Conservation (phyloP, 1,140 invertebrate species). For the Wasmannia auropunctata region DNA sequence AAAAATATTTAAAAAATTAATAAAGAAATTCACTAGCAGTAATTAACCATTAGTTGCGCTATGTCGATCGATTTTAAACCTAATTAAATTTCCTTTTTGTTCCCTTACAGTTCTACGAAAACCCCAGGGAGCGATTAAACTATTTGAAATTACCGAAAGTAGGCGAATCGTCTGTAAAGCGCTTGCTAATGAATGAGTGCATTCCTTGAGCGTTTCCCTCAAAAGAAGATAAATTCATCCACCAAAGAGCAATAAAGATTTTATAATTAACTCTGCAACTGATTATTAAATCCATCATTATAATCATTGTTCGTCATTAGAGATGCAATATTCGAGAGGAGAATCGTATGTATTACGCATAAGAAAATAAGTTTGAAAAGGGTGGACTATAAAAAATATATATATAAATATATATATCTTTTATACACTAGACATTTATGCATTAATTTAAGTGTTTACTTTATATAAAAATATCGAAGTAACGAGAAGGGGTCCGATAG, state of each 20-base stretch:
- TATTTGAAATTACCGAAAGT: conserved; percentile 22
- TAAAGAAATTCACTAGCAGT: not conserved
- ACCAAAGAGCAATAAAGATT: not conserved
- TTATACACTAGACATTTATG: conserved; percentile 2
- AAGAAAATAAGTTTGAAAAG: not conserved
- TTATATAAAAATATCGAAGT: conserved; percentile 20
- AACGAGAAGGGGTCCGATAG: not conserved
- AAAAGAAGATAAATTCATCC: not conserved
- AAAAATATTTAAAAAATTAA: not conserved
- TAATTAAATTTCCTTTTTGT: conserved; percentile 5
- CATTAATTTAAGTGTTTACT: conserved; percentile 12
- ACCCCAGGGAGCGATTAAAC: conserved; percentile 12
- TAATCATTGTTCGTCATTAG: not conserved
- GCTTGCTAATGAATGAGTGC: not conserved
- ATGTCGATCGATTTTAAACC: not conserved
- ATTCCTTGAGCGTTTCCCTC: not conserved
- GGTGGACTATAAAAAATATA: not conserved
- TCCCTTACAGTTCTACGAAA: not conserved
- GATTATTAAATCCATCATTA: not conserved
- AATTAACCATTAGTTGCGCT: not conserved
- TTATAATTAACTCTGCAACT: not conserved
- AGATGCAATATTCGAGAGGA: not conserved
- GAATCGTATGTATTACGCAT: not conserved
- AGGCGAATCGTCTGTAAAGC: not conserved
- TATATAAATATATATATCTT: too few species aligned